Evolutionary conservation across 2,113 vertebrate species (phyloP).

Genomic region (Galbula dea): DNA sequence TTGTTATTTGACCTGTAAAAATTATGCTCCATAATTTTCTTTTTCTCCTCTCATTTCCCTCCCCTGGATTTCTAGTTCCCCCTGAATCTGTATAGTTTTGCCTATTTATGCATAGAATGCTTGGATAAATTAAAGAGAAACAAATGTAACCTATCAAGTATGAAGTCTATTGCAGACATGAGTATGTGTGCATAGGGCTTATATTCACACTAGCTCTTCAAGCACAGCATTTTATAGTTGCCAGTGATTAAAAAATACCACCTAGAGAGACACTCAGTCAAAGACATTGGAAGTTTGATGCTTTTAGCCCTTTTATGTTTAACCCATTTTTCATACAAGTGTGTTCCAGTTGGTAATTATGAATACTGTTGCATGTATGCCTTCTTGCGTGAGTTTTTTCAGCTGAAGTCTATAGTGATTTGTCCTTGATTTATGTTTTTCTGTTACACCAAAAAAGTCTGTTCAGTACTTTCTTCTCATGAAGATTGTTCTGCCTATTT

Average conservation of each 20-base stretch:
- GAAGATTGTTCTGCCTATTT: neutral
- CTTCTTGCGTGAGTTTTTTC: neutral
- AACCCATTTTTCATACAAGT: neutral
- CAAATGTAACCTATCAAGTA: neutral
- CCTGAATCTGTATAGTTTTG: neutral
- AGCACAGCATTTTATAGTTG: neutral
- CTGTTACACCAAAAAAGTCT: neutral
- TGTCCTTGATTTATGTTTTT: neutral
- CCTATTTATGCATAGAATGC: neutral
- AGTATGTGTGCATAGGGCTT: neutral
- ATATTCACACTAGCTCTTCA: neutral
- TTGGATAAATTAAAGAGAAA: neutral
- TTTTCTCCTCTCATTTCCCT: neutral
- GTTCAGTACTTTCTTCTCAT: neutral
- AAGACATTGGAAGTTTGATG: neutral
- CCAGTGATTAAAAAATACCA: neutral
- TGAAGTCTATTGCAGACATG: neutral
- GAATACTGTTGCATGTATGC: neutral
- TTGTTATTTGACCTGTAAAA: neutral
- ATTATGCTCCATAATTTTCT: neutral
- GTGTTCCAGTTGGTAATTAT: neutral
- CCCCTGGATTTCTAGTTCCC: neutral
- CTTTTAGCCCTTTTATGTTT: neutral
- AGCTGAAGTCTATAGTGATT: neutral
- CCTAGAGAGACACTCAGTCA: neutral